Percentiles rank a stretch among this genome's conserved stretches.
Evolutionary conservation across 2,113 vertebrate genomes (phyloP).

Genomic region (Leucosticte australis): DNA sequence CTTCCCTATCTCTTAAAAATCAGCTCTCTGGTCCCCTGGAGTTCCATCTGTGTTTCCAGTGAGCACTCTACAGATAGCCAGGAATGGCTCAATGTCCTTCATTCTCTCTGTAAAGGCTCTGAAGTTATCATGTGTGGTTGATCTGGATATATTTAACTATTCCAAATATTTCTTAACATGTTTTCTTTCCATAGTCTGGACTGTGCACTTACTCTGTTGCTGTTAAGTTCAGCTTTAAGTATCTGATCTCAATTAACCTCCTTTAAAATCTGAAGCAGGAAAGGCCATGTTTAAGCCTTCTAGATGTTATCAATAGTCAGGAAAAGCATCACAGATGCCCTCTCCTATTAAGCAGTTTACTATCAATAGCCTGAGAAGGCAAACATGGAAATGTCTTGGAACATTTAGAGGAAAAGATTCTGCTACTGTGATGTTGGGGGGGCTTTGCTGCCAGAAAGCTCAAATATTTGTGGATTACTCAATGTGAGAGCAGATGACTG

Average conservation of each 20-base stretch:
- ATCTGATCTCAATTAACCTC: constrained; percentile 57
- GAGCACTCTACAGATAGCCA: not conserved
- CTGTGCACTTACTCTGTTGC: not conserved
- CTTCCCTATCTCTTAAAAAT: not conserved
- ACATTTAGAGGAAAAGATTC: constrained; percentile 53
- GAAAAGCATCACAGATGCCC: constrained; percentile 65
- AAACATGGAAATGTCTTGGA: constrained; percentile 67
- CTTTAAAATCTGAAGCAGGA: constrained; percentile 37
- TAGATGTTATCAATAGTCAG: constrained; percentile 64
- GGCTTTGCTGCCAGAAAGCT: constrained; percentile 65
- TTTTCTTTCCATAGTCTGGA: not conserved
- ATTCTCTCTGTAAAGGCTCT: not conserved
- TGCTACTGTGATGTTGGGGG: constrained; percentile 7
- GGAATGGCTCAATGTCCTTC: not conserved
- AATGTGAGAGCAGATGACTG: constrained; percentile 59
- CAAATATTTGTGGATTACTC: constrained; percentile 69
- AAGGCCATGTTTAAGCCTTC: constrained; percentile 36
- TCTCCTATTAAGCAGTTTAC: constrained; percentile 67
- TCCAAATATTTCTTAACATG: not conserved
- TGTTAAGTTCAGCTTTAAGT: constrained; percentile 24
- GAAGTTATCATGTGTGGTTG: not conserved
- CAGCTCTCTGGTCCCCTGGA: not conserved
- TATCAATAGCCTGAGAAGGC: constrained; percentile 65
- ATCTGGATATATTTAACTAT: not conserved
- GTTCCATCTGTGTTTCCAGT: not conserved